Evolutionary conservation across 1,140 invertebrate species (phyloP).

Genomic region (Maniola jurtina): DNA sequence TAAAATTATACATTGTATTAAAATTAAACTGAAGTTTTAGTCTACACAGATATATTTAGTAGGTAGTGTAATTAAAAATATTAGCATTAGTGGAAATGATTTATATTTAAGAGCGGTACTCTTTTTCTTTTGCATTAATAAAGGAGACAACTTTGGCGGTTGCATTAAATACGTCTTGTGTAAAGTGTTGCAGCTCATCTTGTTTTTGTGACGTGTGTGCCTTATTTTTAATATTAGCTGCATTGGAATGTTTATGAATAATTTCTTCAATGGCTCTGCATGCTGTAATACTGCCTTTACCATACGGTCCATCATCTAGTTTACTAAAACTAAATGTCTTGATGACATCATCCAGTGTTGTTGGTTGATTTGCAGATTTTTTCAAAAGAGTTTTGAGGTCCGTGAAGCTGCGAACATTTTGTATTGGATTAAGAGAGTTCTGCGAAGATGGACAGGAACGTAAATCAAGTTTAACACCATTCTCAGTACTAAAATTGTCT

Average conservation of each 20-base stretch:
- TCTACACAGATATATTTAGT: too few relatives aligned
- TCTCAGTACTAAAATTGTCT: conserved; percentile 23
- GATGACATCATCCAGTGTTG: conserved; percentile 20
- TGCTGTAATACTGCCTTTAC: conserved; percentile 30
- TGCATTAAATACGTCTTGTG: conserved; percentile 27
- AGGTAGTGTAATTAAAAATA: too few relatives aligned
- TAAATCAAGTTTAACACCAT: conserved; percentile 7
- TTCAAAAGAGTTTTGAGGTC: conserved; percentile 36
- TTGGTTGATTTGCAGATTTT: conserved; percentile 30
- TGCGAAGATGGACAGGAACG: conserved; percentile 13
- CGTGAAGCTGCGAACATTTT: conserved; percentile 34
- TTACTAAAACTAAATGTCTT: conserved; percentile 43
- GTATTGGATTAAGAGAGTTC: conserved; percentile 14
- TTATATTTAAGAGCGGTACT: conserved; percentile 33
- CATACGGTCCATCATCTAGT: conserved; percentile 43
- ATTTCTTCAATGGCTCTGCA: conserved; percentile 13
- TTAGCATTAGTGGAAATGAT: background rate
- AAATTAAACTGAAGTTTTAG: too few relatives aligned
- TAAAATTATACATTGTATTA: too few relatives aligned
- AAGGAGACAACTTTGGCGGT: conserved; percentile 50
- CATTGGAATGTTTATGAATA: background rate
- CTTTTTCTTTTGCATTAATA: conserved; percentile 55
- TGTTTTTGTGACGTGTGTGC: background rate
- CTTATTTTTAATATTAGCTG: background rate
- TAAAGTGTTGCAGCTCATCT: background rate